phyloP scores from a whole-genome alignment of 2,888 invertebrate species.

The Camponotus fellah region DNA sequence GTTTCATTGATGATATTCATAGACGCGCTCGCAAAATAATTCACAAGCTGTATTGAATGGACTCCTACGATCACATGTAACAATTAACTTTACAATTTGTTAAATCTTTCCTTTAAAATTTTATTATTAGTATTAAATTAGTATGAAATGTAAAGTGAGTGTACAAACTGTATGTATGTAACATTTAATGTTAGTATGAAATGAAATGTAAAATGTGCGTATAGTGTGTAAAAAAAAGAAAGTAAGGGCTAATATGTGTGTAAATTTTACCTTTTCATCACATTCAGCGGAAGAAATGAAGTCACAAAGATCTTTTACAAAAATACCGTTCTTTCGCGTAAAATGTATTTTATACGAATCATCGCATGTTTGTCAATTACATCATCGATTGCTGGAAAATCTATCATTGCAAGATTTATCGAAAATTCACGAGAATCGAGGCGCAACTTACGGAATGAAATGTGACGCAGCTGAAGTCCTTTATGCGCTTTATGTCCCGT shows the following conservation, averaged over 20 bases:
- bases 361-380: not conserved
- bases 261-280: not conserved
- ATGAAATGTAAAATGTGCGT: not conserved
- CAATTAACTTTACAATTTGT: not conserved
- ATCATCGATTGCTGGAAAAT: not conserved
- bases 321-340: not conserved
- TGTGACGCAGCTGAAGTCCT: not conserved
- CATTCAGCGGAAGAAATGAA: not conserved
- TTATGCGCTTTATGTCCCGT: not conserved
- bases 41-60: constrained; percentile 3
- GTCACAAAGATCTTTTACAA: not conserved
- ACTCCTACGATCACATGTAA: constrained; percentile 8
- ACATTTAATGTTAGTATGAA: not conserved
- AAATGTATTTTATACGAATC: not conserved
- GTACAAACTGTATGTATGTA: too few species aligned
- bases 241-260: not conserved
- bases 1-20: not conserved
- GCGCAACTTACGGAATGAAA: not conserved
- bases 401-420: not conserved
- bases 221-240: too few species aligned
- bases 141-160: not conserved
- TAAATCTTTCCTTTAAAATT: not conserved
- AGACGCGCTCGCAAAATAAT: not conserved
- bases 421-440: not conserved
- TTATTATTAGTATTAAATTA: not conserved